These are phyloP conservation scores for Sebastes steindachneri DNA, from an alignment of 2,797 vertebrate species.

Conservation along the genomic window DNA sequence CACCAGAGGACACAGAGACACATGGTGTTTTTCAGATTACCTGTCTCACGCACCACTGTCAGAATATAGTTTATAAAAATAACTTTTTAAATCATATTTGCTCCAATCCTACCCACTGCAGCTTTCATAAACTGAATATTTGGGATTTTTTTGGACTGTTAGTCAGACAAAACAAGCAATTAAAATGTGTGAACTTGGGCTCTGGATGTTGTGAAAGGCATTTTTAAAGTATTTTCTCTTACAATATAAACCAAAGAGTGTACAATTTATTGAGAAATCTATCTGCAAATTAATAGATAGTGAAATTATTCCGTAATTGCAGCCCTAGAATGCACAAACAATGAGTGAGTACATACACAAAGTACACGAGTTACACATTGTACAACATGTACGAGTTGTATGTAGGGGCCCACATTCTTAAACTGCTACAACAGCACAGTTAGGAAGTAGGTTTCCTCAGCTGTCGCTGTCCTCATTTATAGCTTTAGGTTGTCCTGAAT, in stretches of 20 bases:
- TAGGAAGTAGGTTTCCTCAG: not conserved
- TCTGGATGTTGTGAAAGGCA: not conserved
- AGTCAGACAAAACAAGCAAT: no score
- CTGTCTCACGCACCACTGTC: no score
- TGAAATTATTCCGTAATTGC: not conserved
- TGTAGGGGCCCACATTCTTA: not conserved
- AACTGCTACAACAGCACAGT: not conserved
- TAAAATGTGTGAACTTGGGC: not conserved
- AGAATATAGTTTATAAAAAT: no score
- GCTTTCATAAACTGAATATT: not conserved
- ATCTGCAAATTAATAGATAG: not conserved
- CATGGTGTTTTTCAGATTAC: no score
- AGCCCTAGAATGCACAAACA: not conserved
- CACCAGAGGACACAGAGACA: no score
- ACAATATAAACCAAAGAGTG: no score
- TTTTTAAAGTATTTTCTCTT: not conserved
- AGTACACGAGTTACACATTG: not conserved
- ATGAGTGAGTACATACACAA: not conserved
- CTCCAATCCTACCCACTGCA: no score
- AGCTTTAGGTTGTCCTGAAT: conserved; percentile 12
- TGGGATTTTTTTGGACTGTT: not conserved
- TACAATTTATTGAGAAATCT: not conserved
- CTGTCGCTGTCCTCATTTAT: not conserved
- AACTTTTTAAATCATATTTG: no score
- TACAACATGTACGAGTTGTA: not conserved